These are phyloP conservation scores for Trichechus manatus DNA, from an alignment of 2,113 vertebrate species.

Conservation along the genomic window DNA sequence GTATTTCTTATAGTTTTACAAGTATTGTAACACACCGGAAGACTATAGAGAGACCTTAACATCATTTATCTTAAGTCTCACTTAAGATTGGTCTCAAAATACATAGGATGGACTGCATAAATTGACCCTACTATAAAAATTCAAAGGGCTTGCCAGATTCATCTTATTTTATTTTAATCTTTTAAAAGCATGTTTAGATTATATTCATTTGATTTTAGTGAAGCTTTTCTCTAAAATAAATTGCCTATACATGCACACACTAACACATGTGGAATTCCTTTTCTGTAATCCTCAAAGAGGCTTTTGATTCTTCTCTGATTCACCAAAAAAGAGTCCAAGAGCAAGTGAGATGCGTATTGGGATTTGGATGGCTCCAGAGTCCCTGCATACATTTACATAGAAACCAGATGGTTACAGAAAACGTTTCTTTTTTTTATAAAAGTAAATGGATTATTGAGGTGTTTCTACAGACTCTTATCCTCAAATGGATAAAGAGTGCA, in stretches of 20 bases:
- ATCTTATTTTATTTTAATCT: conserved; percentile 89
- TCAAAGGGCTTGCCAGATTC: conserved; percentile 88
- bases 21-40: conserved; percentile 60
- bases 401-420: conserved; percentile 89
- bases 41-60: conserved; percentile 69
- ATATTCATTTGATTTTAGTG: conserved; percentile 87
- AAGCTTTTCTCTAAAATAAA: conserved; percentile 87
- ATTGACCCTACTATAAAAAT: conserved; percentile 87
- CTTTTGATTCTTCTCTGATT: conserved; percentile 91
- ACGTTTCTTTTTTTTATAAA: conserved; percentile 69
- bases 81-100: conserved; percentile 80
- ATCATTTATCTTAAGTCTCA: conserved; percentile 74
- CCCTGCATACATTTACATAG: conserved; percentile 86
- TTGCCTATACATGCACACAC: conserved; percentile 86
- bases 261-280: conserved; percentile 92
- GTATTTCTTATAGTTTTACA: conserved; percentile 56
- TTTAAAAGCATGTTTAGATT: conserved; percentile 91
- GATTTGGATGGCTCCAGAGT: conserved; percentile 90
- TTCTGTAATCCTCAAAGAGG: conserved; percentile 91
- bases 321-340: conserved; percentile 82
- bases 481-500: conserved; percentile 66
- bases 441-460: conserved; percentile 78
- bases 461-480: conserved; percentile 76
- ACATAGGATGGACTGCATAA: conserved; percentile 85
- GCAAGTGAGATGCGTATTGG: conserved; percentile 87